phyloP scores from a whole-genome alignment of 2,797 vertebrate genomes.

The Dicrostonyx torquatus region DNA sequence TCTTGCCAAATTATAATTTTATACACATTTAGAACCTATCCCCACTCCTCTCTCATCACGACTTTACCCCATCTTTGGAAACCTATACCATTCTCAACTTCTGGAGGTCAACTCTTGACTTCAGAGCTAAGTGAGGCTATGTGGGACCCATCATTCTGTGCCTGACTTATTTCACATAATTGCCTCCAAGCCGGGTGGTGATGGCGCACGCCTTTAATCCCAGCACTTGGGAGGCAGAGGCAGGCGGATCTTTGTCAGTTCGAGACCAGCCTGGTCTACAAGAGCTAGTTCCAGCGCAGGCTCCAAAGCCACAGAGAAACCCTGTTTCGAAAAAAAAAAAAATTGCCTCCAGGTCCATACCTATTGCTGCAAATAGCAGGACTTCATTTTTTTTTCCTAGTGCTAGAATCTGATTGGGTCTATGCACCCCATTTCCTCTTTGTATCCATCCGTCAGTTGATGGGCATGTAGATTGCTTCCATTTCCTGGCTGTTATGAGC shows the following conservation, averaged over 20 bases:
- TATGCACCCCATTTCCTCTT: not conserved
- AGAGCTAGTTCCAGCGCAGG: too few relatives aligned
- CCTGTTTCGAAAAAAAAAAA: too few relatives aligned
- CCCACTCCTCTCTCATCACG: not conserved
- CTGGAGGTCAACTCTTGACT: not conserved
- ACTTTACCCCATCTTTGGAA: not conserved
- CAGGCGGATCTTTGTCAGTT: too few relatives aligned
- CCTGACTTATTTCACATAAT: not conserved
- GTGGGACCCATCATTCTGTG: not conserved
- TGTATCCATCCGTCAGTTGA: not conserved
- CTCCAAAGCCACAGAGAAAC: too few relatives aligned
- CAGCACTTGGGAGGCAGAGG: too few relatives aligned
- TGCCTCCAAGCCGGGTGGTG: too few relatives aligned
- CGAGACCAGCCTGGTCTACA: too few relatives aligned
- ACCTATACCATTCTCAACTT: not conserved
- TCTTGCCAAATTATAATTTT: not conserved
- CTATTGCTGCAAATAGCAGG: not conserved
- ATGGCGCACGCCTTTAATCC: too few relatives aligned
- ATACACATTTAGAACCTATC: not conserved
- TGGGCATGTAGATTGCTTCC: not conserved
- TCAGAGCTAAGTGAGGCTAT: not conserved
- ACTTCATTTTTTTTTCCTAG: not conserved
- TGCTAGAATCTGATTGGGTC: not conserved
- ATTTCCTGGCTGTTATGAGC: not conserved
- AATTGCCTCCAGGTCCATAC: not conserved